Evolutionary conservation across 2,888 invertebrate species (phyloP).

Genomic region (Eilema griseolum): DNA sequence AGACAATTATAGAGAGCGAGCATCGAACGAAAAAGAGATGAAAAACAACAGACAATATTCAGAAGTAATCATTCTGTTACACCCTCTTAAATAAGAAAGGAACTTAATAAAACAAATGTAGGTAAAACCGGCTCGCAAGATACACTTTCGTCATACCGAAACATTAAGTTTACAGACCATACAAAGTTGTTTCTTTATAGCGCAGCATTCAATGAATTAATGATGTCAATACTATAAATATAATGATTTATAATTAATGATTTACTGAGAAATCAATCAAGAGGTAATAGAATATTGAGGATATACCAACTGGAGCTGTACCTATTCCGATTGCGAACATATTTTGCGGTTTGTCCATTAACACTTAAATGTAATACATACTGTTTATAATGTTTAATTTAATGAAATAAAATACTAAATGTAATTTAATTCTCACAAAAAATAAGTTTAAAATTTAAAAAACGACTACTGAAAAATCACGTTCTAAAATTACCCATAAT

Average conservation of each 20-base stretch:
- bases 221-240: slow-evolving; percentile 34
- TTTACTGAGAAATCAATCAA: slow-evolving; percentile 45
- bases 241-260: slow-evolving; percentile 36
- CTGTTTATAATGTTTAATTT: too few relatives aligned
- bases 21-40: too few relatives aligned
- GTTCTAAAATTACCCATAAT: too few relatives aligned
- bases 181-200: slow-evolving; percentile 16
- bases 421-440: too few relatives aligned
- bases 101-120: slow-evolving; percentile 11
- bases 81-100: background rate
- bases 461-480: too few relatives aligned
- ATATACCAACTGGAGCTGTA: background rate
- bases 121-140: slow-evolving; percentile 13
- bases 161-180: slow-evolving; percentile 13
- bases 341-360: background rate
- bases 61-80: background rate
- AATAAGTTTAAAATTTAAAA: too few relatives aligned
- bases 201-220: slow-evolving; percentile 22
- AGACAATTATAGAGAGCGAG: too few relatives aligned
- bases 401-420: too few relatives aligned
- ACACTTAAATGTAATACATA: too few relatives aligned
- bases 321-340: background rate
- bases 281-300: slow-evolving; percentile 8
- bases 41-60: too few relatives aligned
- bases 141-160: slow-evolving; percentile 11